These are phyloP conservation scores for Catharus ustulatus DNA, from an alignment of 2,797 vertebrate species.

Conservation along the genomic window DNA sequence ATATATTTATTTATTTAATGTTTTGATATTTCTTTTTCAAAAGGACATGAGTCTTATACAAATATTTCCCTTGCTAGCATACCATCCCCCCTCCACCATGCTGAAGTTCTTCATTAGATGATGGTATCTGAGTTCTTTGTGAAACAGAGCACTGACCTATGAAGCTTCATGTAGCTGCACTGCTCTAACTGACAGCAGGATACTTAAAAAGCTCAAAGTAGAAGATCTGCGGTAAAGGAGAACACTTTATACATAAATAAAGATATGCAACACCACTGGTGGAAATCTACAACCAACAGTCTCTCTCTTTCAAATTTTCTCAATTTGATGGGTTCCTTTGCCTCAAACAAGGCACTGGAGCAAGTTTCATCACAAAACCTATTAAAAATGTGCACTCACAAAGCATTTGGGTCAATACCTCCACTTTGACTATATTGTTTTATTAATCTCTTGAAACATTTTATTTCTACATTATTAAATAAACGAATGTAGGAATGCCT, in stretches of 20 bases:
- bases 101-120: not conserved
- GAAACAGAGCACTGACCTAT: not conserved
- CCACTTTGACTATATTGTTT: not conserved
- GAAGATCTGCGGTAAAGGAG: not conserved
- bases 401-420: not conserved
- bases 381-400: not conserved
- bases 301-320: not conserved
- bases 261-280: not conserved
- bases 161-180: not conserved
- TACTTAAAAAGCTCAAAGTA: not conserved
- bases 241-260: not conserved
- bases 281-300: not conserved
- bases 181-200: not conserved
- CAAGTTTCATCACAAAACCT: not conserved
- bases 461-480: not conserved
- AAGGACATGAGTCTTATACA: not conserved
- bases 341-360: not conserved
- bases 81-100: accelerated
- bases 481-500: not conserved
- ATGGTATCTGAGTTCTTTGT: not conserved
- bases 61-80: not conserved
- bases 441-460: not conserved
- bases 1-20: not conserved
- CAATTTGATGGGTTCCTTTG: not conserved
- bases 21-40: not conserved